Conservation (phyloP, 2,888 invertebrate species). For the Cheilosia scutellata region DNA sequence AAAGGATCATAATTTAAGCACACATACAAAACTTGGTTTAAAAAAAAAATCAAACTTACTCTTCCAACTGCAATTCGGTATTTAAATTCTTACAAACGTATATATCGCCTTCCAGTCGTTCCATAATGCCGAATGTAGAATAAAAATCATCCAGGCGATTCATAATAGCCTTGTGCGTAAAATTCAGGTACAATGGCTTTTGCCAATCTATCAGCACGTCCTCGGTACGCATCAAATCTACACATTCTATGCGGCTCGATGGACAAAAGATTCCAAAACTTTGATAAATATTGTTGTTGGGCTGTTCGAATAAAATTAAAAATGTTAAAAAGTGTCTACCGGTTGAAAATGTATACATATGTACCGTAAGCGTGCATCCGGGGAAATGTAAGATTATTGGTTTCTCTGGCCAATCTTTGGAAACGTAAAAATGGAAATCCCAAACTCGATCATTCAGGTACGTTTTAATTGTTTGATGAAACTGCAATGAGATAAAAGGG, state of each 20-base stretch:
- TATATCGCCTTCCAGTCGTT: slow-evolving; percentile 92
- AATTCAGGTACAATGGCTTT: slow-evolving; percentile 93
- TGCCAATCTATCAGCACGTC: slow-evolving; percentile 92
- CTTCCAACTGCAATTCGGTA: slow-evolving; percentile 86
- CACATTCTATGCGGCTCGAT: slow-evolving; percentile 89
- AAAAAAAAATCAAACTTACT: slow-evolving; percentile 83
- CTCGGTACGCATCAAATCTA: slow-evolving; percentile 90
- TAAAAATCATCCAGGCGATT: slow-evolving; percentile 91
- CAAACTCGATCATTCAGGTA: slow-evolving; percentile 94
- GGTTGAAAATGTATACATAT: slow-evolving; percentile 81
- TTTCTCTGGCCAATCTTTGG: slow-evolving; percentile 94
- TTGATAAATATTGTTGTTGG: slow-evolving; percentile 91
- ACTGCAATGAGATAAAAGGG: slow-evolving; percentile 86
- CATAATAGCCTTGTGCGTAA: slow-evolving; percentile 92
- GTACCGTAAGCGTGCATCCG: slow-evolving; percentile 94
- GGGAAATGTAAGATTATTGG: slow-evolving; percentile 94
- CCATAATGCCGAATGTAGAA: slow-evolving; percentile 86
- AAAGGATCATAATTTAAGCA: background rate
- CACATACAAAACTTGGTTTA: background rate
- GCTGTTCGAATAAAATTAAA: slow-evolving; percentile 84
- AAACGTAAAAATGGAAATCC: slow-evolving; percentile 96
- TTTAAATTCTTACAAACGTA: slow-evolving; percentile 89
- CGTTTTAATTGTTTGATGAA: slow-evolving; percentile 95
- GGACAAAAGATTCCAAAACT: slow-evolving; percentile 95
- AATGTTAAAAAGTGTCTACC: background rate